These are phyloP conservation scores for Elephas maximus DNA, from an alignment of 2,113 vertebrate species.

Conservation along the genomic window DNA sequence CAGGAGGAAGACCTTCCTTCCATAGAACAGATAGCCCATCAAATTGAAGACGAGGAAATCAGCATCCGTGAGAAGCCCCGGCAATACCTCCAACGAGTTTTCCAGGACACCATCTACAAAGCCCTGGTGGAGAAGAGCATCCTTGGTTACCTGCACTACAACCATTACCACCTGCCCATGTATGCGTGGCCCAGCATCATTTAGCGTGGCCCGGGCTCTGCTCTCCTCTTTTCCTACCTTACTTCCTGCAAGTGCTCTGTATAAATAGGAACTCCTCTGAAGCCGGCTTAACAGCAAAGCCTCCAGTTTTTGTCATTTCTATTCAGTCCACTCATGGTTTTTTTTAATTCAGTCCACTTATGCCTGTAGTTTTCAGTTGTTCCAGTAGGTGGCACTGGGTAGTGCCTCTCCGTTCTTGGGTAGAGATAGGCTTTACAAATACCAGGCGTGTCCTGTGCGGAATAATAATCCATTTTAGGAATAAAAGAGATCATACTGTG, in stretches of 20 bases:
- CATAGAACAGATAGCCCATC: slow-evolving; percentile 79
- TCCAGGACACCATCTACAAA: slow-evolving; percentile 71
- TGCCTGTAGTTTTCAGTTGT: slow-evolving; percentile 2
- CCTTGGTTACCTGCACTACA: slow-evolving; percentile 91
- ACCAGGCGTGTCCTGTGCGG: background rate
- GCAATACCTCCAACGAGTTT: slow-evolving; percentile 75
- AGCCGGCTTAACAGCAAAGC: background rate
- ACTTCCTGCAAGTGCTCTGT: background rate
- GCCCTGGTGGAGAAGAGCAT: slow-evolving; percentile 85
- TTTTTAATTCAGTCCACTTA: too few relatives aligned
- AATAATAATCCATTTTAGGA: slow-evolving; percentile 35
- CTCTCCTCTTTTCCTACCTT: background rate
- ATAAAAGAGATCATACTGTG: slow-evolving; percentile 50
- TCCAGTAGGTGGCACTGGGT: slow-evolving; percentile 80
- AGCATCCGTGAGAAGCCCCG: slow-evolving; percentile 73
- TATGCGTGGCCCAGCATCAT: slow-evolving; percentile 89
- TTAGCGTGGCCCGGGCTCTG: slow-evolving; percentile 66
- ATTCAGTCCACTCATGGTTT: too few relatives aligned
- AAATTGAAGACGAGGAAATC: slow-evolving; percentile 84
- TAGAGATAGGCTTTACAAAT: background rate
- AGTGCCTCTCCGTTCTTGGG: background rate
- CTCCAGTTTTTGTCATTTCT: background rate
- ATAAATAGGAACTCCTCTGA: background rate
- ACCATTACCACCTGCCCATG: slow-evolving; percentile 94
- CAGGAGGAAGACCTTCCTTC: slow-evolving; percentile 81